Percentiles rank a stretch among this genome's conserved stretches.
Evolutionary conservation across 2,888 invertebrate species (phyloP).

Genomic region (Yponomeuta malinellus): DNA sequence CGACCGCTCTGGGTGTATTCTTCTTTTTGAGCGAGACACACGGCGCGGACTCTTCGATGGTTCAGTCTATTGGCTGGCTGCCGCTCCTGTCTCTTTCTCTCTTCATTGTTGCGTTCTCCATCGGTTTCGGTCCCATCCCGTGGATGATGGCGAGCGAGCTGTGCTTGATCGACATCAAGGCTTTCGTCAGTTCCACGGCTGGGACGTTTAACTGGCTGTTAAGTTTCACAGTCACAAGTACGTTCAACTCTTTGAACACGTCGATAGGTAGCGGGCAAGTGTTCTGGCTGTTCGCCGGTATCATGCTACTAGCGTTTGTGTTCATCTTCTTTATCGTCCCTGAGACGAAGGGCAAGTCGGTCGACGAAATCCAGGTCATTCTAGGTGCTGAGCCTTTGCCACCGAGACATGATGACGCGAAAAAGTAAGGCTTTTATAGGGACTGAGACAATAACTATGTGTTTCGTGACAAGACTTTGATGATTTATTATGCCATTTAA

Average conservation of each 20-base stretch:
- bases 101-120: conserved; percentile 87
- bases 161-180: conserved; percentile 86
- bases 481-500: conserved; percentile 1
- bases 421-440: conserved; percentile 24
- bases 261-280: conserved; percentile 78
- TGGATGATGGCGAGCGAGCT: conserved; percentile 90
- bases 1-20: conserved; percentile 82
- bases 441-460: conserved; percentile 42
- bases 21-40: conserved; percentile 72
- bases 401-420: neutral
- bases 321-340: conserved; percentile 82
- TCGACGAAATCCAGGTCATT: conserved; percentile 78
- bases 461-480: conserved; percentile 2
- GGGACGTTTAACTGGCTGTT: conserved; percentile 89
- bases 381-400: conserved; percentile 51
- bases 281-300: conserved; percentile 84
- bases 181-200: conserved; percentile 84
- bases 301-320: conserved; percentile 78
- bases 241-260: conserved; percentile 76
- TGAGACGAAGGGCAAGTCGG: conserved; percentile 82
- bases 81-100: conserved; percentile 84
- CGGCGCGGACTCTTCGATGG: conserved; percentile 43
- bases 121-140: conserved; percentile 92
- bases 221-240: conserved; percentile 87
- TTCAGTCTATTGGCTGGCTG: conserved; percentile 80